Percentiles rank a stretch among this genome's conserved stretches.
Evolutionary conservation across 1,140 invertebrate species (phyloP).

Genomic region (Drosophila athabasca): DNA sequence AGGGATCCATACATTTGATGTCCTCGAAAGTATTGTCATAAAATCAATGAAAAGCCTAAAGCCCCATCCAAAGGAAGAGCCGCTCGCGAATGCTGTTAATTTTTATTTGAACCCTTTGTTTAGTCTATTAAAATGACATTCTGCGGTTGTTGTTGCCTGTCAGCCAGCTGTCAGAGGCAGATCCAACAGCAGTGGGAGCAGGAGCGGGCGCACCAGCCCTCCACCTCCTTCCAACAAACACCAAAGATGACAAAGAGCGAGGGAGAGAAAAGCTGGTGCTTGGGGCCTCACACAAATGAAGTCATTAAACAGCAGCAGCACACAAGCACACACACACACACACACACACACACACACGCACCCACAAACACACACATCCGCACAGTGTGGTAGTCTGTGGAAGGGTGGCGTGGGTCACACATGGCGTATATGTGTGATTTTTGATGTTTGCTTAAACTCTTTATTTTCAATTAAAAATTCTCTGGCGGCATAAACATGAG

Average conservation of each 20-base stretch:
- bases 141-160: constrained; percentile 47
- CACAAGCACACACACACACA: constrained; percentile 7
- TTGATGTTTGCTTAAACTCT: constrained; percentile 67
- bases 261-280: not conserved
- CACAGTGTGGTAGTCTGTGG: not conserved
- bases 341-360: not conserved
- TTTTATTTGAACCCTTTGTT: constrained; percentile 65
- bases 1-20: constrained; percentile 16
- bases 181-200: no score
- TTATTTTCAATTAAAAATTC: constrained; percentile 67
- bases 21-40: constrained; percentile 24
- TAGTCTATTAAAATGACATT: constrained; percentile 66
- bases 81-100: constrained; percentile 49
- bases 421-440: constrained; percentile 54
- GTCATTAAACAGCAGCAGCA: constrained; percentile 30
- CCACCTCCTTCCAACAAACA: no score
- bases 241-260: no score
- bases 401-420: constrained; percentile 4
- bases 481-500: constrained; percentile 29
- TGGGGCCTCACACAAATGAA: constrained; percentile 31
- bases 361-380: not conserved
- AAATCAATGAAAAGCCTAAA: constrained; percentile 14
- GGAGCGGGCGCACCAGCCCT: no score
- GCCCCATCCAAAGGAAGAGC: not conserved
- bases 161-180: constrained; percentile 44